Evolutionary conservation across 1,140 invertebrate species (phyloP).

Genomic region (Drosophila azteca): DNA sequence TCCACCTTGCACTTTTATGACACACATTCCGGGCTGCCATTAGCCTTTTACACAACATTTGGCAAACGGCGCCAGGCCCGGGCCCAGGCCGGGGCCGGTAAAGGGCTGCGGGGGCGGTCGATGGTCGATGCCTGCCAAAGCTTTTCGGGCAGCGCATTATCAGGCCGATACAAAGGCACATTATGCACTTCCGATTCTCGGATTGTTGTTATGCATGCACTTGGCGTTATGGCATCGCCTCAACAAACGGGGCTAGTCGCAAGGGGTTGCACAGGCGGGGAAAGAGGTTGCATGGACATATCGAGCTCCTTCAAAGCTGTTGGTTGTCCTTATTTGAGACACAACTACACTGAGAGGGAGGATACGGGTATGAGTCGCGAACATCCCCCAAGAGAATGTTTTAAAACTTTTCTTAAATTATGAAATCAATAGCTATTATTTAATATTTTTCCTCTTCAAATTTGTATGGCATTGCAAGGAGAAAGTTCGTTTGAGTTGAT

Average conservation of each 20-base stretch:
- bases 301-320: slow-evolving; percentile 14
- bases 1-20: slow-evolving; percentile 66
- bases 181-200: slow-evolving; percentile 75
- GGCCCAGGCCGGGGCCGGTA: neutral
- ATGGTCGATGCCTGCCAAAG: slow-evolving; percentile 55
- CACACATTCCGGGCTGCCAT: slow-evolving; percentile 62
- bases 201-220: slow-evolving; percentile 54
- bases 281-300: slow-evolving; percentile 39
- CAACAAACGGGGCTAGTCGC: slow-evolving; percentile 43
- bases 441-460: too few species aligned
- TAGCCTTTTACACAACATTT: slow-evolving; percentile 78
- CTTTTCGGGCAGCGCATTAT: slow-evolving; percentile 65
- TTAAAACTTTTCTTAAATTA: too few species aligned
- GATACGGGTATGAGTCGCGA: too few species aligned
- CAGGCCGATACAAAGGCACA: slow-evolving; percentile 77
- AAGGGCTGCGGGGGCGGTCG: slow-evolving; percentile 2
- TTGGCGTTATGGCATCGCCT: slow-evolving; percentile 56
- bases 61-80: slow-evolving; percentile 55
- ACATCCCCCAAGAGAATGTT: too few species aligned
- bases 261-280: neutral
- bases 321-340: slow-evolving; percentile 43
- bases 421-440: too few species aligned
- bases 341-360: neutral
- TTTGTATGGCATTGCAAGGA: too few species aligned
- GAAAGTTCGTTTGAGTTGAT: too few species aligned